Conservation (phyloP, 2,888 invertebrate species). For the Apamea epomidion region DNA sequence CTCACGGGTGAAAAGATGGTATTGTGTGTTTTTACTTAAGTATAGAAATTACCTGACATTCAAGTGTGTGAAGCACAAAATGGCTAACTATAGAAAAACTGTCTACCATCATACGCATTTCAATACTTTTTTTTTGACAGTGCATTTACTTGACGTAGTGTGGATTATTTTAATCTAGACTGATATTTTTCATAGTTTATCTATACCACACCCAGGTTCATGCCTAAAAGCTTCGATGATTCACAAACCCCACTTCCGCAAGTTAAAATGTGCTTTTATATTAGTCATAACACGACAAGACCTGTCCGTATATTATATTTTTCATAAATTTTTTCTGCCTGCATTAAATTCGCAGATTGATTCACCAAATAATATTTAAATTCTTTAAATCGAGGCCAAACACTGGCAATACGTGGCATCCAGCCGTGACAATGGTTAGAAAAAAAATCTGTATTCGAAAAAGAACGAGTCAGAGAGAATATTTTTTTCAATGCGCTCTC, state of each 20-base stretch:
- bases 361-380: slow-evolving; percentile 59
- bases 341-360: slow-evolving; percentile 48
- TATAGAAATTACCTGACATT: slow-evolving; percentile 46
- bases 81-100: slow-evolving; percentile 39
- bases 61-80: slow-evolving; percentile 26
- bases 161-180: slow-evolving; percentile 38
- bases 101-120: slow-evolving; percentile 6
- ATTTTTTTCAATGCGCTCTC: slow-evolving; percentile 80
- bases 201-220: slow-evolving; percentile 9
- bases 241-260: slow-evolving; percentile 63
- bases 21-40: slow-evolving; percentile 51
- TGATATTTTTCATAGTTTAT: slow-evolving; percentile 27
- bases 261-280: slow-evolving; percentile 27
- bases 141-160: not conserved
- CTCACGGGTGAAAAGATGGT: slow-evolving; percentile 58
- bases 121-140: not conserved
- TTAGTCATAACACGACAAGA: slow-evolving; percentile 30
- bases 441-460: slow-evolving; percentile 81
- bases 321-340: slow-evolving; percentile 16
- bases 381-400: slow-evolving; percentile 52
- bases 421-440: slow-evolving; percentile 75
- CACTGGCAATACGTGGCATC: slow-evolving; percentile 71
- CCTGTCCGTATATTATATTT: slow-evolving; percentile 1
- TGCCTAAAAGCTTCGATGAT: slow-evolving; percentile 50
- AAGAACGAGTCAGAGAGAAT: slow-evolving; percentile 76